phyloP scores from a whole-genome alignment of 2,797 vertebrate species.

The Hippopotamyrus pictus region DNA sequence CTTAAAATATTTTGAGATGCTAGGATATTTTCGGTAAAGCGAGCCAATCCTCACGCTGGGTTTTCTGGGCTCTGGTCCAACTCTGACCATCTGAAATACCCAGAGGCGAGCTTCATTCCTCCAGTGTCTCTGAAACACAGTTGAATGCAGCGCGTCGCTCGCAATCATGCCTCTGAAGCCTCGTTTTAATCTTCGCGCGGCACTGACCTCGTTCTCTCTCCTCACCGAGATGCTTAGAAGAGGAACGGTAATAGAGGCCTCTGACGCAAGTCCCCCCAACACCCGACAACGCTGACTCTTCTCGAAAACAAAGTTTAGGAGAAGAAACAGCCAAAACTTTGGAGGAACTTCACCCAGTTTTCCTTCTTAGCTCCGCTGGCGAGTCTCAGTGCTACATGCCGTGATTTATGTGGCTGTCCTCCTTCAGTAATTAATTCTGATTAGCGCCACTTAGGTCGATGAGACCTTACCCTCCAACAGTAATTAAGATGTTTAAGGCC shows the following conservation, averaged over 20 bases:
- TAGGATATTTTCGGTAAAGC: not conserved
- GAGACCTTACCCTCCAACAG: conserved; percentile 9
- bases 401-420: not conserved
- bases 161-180: not conserved
- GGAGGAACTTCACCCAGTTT: not conserved
- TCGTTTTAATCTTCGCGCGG: not conserved
- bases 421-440: conserved; percentile 19
- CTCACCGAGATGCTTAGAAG: not conserved
- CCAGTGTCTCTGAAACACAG: not conserved
- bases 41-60: not conserved
- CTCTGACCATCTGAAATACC: not conserved
- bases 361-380: not conserved
- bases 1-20: not conserved
- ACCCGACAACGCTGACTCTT: not conserved
- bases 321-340: not conserved
- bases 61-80: not conserved
- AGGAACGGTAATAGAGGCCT: not conserved
- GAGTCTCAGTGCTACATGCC: no score
- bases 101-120: not conserved
- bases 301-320: not conserved
- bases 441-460: conserved; percentile 10
- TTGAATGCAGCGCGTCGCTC: not conserved
- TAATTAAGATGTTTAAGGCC: conserved; percentile 23
- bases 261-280: not conserved
- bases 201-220: not conserved